phyloP scores from a whole-genome alignment of 2,113 vertebrate genomes.

The Coturnix japonica region DNA sequence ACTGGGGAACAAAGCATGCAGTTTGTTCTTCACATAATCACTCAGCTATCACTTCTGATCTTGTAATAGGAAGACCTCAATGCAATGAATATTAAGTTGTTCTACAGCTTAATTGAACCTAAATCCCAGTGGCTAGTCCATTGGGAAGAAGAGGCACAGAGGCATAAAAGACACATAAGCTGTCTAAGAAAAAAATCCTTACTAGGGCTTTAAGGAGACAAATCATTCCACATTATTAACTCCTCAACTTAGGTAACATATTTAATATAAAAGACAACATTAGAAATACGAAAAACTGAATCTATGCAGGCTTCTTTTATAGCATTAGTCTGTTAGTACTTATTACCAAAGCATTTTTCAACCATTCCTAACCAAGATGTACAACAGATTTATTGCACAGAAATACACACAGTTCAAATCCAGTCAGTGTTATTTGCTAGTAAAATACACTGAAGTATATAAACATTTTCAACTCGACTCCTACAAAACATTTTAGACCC shows the following conservation, averaged over 20 bases:
- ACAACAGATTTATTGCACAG: background rate
- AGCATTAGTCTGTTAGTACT: slow-evolving; percentile 36
- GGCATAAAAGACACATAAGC: background rate
- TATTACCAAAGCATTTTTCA: background rate
- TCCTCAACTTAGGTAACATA: background rate
- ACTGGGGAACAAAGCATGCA: background rate
- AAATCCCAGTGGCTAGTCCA: background rate
- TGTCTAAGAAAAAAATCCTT: background rate
- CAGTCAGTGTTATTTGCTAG: background rate
- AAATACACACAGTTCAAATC: background rate
- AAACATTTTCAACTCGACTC: background rate
- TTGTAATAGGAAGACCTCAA: background rate
- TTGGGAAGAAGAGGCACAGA: background rate
- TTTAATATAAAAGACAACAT: background rate
- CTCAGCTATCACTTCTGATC: background rate
- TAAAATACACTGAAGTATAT: accelerated
- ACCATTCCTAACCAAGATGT: background rate
- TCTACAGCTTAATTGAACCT: background rate
- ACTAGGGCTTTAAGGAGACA: background rate
- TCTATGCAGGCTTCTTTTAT: background rate
- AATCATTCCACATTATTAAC: background rate
- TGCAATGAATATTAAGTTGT: background rate
- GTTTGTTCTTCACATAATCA: background rate
- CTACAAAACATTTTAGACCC: background rate
- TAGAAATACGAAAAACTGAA: background rate